phyloP scores from a whole-genome alignment of 2,113 vertebrate species.

The Dasyurus viverrinus region DNA sequence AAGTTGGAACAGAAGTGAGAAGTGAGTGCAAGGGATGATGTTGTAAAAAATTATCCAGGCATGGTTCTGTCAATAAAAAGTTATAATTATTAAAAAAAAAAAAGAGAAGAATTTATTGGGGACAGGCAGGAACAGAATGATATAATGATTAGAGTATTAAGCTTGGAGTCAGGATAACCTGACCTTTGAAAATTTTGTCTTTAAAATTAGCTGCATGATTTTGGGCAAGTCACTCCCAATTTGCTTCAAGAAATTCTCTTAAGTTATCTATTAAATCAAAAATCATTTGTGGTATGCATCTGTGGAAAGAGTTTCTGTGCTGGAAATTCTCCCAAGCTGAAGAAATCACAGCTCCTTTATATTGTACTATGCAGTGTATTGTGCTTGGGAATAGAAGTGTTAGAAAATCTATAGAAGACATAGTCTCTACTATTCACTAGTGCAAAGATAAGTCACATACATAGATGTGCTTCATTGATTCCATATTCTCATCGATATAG shows the following conservation, averaged over 20 bases:
- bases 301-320: not conserved
- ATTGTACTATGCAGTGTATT: not conserved
- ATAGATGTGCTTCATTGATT: not conserved
- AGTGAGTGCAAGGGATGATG: too few relatives aligned
- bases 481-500: not conserved
- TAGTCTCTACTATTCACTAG: not conserved
- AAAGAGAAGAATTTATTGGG: not conserved
- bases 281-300: not conserved
- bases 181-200: not conserved
- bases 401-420: not conserved
- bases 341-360: not conserved
- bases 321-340: not conserved
- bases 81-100: too few relatives aligned
- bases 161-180: not conserved
- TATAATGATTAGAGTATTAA: too few relatives aligned
- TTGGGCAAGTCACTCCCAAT: not conserved
- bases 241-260: not conserved
- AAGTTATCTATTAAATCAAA: not conserved
- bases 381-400: not conserved
- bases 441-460: not conserved
- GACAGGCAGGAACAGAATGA: not conserved
- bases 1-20: too few relatives aligned
- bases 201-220: not conserved
- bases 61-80: too few relatives aligned
- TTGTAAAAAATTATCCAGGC: too few relatives aligned